A percentile compares a stretch with the other conserved stretches of the same genome.
Evolutionary conservation across 2,113 vertebrate genomes (phyloP).

Genomic region (Zapornia atra): DNA sequence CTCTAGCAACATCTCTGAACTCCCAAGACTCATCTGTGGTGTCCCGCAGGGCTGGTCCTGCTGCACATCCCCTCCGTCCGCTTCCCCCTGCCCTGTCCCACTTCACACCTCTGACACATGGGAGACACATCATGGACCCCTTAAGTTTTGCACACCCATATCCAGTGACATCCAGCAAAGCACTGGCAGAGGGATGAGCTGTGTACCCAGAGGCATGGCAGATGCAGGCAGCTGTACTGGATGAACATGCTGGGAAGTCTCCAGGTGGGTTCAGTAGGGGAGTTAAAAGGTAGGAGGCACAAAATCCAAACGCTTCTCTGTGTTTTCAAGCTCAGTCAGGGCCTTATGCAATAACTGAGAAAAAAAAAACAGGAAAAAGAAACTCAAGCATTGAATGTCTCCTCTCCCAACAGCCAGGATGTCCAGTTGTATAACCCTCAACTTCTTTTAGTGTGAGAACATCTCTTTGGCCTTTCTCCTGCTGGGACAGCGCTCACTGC

Average conservation of each 20-base stretch:
- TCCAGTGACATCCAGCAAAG: background rate
- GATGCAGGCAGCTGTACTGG: background rate
- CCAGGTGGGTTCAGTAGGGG: background rate
- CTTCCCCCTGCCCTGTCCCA: background rate
- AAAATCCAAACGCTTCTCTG: background rate
- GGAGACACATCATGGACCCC: accelerated
- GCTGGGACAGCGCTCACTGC: background rate
- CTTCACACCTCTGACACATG: accelerated
- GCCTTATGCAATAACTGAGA: background rate
- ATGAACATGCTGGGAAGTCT: background rate
- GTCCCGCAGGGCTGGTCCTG: accelerated
- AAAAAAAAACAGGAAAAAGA: background rate
- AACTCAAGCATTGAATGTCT: background rate
- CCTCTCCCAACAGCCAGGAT: background rate
- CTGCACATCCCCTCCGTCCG: accelerated
- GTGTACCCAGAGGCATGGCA: accelerated
- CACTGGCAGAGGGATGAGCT: background rate
- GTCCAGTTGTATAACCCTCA: background rate
- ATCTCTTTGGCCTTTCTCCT: background rate
- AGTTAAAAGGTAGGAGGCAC: background rate
- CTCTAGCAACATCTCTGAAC: background rate
- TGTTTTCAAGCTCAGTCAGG: background rate
- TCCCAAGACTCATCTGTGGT: background rate
- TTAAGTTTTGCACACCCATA: accelerated
- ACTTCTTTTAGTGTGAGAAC: background rate